Evolutionary conservation across 2,797 vertebrate species (phyloP).

Genomic region (Anguilla pacifica): DNA sequence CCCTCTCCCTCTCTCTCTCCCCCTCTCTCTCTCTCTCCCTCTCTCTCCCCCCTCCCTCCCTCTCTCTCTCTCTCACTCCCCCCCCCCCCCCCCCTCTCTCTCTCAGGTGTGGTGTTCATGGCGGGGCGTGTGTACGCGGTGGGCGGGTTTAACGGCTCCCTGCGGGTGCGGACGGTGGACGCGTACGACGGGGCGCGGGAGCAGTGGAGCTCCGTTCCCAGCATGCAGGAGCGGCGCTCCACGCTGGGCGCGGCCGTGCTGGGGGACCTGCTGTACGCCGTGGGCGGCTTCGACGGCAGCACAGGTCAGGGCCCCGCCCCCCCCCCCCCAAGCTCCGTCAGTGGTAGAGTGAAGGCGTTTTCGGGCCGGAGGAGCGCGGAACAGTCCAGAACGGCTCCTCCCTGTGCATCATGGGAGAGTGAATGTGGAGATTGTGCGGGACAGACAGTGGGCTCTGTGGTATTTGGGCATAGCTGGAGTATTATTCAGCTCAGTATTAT

Average conservation of each 20-base stretch:
- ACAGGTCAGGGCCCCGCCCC: constrained; percentile 75
- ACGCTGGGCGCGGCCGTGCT: constrained; percentile 89
- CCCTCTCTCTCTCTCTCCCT: background rate
- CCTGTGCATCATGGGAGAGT: background rate
- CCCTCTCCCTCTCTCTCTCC: background rate
- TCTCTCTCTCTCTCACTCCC: background rate
- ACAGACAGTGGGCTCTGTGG: background rate
- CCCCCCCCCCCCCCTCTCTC: background rate
- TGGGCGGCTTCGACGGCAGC: constrained; percentile 94
- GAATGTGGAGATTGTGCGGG: background rate
- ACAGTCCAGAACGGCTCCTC: background rate
- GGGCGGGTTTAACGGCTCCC: constrained; percentile 91
- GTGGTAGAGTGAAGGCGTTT: too few species aligned
- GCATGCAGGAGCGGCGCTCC: constrained; percentile 95
- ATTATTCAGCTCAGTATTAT: background rate
- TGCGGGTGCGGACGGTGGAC: constrained; percentile 90
- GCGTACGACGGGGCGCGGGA: constrained; percentile 86
- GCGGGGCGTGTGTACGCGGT: constrained; percentile 86
- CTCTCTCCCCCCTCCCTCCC: background rate
- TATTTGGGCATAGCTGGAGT: background rate
- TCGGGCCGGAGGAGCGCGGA: too few species aligned
- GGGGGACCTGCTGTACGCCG: constrained; percentile 87
- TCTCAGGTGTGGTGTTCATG: constrained; percentile 89
- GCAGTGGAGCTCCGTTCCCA: constrained; percentile 88
- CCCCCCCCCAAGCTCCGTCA: too few species aligned